Evolutionary conservation across 2,797 vertebrate genomes (phyloP).

Genomic region (Manis javanica): DNA sequence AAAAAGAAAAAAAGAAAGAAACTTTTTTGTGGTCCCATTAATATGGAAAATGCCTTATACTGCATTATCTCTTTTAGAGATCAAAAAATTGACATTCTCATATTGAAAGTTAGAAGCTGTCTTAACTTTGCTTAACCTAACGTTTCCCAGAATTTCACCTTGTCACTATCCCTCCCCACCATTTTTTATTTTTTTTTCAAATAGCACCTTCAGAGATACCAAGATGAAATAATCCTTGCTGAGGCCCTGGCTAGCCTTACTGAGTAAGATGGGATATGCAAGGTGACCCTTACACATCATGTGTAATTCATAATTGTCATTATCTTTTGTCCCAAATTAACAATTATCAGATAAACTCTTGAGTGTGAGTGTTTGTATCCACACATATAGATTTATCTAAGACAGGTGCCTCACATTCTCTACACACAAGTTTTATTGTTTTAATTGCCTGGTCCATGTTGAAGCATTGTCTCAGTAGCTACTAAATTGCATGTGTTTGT

Average conservation of each 20-base stretch:
- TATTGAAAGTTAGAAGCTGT: background rate
- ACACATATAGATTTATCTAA: conserved; percentile 40
- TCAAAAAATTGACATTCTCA: background rate
- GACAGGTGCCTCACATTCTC: conserved; percentile 1
- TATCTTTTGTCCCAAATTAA: conserved; percentile 57
- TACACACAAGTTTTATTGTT: conserved; percentile 27
- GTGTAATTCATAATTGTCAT: conserved; percentile 45
- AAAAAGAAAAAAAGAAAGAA: background rate
- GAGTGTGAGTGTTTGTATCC: background rate
- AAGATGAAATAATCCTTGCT: background rate
- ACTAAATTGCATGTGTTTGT: conserved; percentile 51
- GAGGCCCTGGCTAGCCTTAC: background rate
- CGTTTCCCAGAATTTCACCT: conserved; percentile 19
- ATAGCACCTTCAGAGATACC: background rate
- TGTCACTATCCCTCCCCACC: background rate
- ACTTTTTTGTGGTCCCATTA: background rate
- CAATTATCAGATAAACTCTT: conserved; percentile 61
- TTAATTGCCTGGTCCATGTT: conserved; percentile 49
- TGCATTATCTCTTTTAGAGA: background rate
- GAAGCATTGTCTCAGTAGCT: background rate
- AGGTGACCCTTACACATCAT: background rate
- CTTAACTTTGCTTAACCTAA: background rate
- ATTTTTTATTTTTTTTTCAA: background rate
- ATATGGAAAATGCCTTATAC: background rate
- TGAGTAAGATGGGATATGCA: background rate